Conservation (phyloP, 2,113 vertebrate species). For the Motacilla alba region DNA sequence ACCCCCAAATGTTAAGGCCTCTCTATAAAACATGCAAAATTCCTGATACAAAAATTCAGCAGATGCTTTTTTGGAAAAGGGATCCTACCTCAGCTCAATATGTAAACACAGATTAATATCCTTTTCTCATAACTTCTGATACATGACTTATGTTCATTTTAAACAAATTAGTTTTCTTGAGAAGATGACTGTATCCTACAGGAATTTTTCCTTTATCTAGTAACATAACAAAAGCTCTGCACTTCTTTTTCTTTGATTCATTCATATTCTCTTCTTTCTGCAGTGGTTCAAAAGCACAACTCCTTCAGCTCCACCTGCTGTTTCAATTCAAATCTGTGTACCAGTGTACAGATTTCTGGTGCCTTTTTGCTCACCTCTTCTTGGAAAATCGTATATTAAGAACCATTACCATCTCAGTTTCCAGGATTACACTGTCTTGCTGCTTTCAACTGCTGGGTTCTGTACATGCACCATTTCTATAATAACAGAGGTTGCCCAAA, state of each 20-base stretch:
- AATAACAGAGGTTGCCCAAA: conserved; percentile 46
- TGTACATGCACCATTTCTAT: not conserved
- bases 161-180: not conserved
- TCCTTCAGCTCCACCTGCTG: conserved; percentile 71
- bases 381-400: not conserved
- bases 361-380: not conserved
- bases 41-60: not conserved
- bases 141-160: not conserved
- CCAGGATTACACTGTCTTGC: conserved; percentile 13
- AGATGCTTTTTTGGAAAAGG: not conserved
- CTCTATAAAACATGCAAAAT: not conserved
- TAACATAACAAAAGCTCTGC: conserved; percentile 18
- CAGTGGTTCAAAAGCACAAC: conserved; percentile 6
- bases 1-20: not conserved
- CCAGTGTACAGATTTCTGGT: not conserved
- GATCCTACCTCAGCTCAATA: not conserved
- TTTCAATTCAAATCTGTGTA: not conserved
- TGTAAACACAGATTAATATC: not conserved
- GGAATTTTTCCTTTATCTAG: not conserved
- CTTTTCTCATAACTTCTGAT: not conserved
- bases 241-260: conserved; percentile 23
- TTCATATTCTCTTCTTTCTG: not conserved
- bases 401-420: not conserved
- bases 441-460: conserved; percentile 32
- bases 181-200: not conserved